Conservation (phyloP, 2,113 vertebrate genomes). For the Nycticorax nycticorax region DNA sequence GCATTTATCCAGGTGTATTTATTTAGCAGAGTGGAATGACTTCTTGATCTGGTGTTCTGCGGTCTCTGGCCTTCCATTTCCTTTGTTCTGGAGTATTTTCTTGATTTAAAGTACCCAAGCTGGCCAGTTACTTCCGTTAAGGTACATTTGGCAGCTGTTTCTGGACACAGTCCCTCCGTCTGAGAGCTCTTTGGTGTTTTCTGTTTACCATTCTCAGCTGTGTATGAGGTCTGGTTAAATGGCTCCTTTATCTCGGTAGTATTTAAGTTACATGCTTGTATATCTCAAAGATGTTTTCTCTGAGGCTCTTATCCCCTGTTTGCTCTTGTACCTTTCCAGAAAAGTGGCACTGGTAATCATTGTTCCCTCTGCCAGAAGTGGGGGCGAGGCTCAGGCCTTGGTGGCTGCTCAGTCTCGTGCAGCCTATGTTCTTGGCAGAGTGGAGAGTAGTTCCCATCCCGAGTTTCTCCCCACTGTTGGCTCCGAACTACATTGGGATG, state of each 20-base stretch:
- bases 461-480: not conserved
- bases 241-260: constrained; percentile 12
- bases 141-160: constrained; percentile 45
- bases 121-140: constrained; percentile 21
- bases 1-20: constrained; percentile 16
- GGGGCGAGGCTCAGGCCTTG: not conserved
- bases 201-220: constrained; percentile 54
- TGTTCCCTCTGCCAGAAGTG: not conserved
- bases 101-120: not conserved
- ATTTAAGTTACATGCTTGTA: constrained; percentile 5
- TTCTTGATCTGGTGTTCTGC: not conserved
- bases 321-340: not conserved
- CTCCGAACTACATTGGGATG: not conserved
- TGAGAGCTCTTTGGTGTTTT: constrained; percentile 25
- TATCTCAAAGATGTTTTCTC: not conserved
- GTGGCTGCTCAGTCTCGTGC: not conserved
- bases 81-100: constrained; percentile 35
- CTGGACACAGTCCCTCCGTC: not conserved
- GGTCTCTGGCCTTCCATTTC: constrained; percentile 27
- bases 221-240: constrained; percentile 16
- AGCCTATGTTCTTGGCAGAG: not conserved
- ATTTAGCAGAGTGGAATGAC: not conserved
- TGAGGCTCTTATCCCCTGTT: not conserved
- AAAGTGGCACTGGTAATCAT: not conserved
- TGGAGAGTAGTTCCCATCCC: not conserved